phyloP scores from a whole-genome alignment of 2,113 vertebrate species.

The Columba janthina region DNA sequence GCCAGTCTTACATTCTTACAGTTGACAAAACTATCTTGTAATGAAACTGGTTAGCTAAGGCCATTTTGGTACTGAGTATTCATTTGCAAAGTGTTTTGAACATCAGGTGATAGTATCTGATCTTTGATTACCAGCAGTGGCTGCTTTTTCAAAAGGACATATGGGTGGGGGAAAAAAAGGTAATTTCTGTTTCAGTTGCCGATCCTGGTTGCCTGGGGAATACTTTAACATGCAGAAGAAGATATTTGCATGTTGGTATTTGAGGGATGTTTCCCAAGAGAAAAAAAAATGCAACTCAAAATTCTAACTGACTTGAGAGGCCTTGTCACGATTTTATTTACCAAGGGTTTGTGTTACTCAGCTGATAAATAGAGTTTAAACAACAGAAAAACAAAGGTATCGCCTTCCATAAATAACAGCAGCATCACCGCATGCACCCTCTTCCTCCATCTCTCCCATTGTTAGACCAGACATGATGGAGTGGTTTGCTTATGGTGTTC shows the following conservation, averaged over 20 bases:
- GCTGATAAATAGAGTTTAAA: neutral
- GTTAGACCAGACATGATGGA: neutral
- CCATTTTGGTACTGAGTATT: neutral
- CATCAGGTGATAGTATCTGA: neutral
- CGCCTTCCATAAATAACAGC: neutral
- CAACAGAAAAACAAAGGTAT: neutral
- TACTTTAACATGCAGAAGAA: constrained; percentile 1
- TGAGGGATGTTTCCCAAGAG: neutral
- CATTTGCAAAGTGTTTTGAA: neutral
- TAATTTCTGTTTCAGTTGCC: neutral
- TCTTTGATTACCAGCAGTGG: neutral
- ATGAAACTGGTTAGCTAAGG: neutral
- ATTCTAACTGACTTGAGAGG: neutral
- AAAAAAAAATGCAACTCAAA: neutral
- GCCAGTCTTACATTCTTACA: neutral
- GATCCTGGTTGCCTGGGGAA: constrained; percentile 16
- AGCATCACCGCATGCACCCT: neutral
- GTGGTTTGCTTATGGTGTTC: constrained; percentile 2
- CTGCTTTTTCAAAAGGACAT: neutral
- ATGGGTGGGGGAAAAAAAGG: neutral
- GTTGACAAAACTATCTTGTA: neutral
- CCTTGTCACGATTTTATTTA: neutral
- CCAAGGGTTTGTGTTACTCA: neutral
- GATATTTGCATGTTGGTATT: constrained; percentile 25
- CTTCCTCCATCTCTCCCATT: neutral